Conservation (phyloP, 2,888 invertebrate genomes). For the Keiferia lycopersicella region DNA sequence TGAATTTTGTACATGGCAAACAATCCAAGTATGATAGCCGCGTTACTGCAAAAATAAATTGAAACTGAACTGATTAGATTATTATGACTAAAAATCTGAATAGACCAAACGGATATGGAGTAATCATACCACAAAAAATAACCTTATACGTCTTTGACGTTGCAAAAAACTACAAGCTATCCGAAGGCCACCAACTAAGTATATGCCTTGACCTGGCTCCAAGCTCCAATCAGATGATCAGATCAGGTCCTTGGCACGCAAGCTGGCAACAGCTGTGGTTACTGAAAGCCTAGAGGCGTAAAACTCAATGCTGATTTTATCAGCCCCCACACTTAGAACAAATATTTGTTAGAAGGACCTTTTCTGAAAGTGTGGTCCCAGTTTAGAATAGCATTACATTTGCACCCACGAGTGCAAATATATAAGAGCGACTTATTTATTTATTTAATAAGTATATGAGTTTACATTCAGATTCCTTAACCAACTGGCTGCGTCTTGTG, state of each 20-base stretch:
- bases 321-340: not conserved
- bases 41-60: not conserved
- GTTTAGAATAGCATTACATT: too few species aligned
- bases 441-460: too few species aligned
- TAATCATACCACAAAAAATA: not conserved
- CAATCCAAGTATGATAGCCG: not conserved
- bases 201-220: conserved; percentile 42
- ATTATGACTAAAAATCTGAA: not conserved
- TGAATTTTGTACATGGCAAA: too few species aligned
- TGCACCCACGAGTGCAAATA: too few species aligned
- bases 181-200: conserved; percentile 38
- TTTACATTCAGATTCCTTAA: too few species aligned
- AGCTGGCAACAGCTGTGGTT: conserved; percentile 23
- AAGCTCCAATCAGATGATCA: conserved; percentile 29
- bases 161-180: conserved; percentile 17
- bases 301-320: not conserved
- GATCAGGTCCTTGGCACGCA: conserved; percentile 38
- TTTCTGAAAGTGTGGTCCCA: too few species aligned
- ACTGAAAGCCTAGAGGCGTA: not conserved
- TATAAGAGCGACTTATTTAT: too few species aligned
- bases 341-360: too few species aligned
- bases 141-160: not conserved
- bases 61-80: too few species aligned
- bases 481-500: too few species aligned
- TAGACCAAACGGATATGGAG: not conserved